phyloP scores from a whole-genome alignment of 2,888 invertebrate genomes.

The Conomelus anceps region DNA sequence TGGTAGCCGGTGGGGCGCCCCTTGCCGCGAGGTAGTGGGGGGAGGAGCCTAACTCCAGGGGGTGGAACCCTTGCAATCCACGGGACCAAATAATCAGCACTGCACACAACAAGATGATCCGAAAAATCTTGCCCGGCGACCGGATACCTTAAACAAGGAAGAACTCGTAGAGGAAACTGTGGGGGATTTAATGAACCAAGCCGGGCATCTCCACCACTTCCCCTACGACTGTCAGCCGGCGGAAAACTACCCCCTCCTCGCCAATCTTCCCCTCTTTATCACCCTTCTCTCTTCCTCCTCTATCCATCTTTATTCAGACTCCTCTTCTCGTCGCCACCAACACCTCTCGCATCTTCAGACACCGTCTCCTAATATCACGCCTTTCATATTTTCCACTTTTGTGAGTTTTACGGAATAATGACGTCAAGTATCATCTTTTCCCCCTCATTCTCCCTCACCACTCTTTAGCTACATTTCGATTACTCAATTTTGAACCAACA shows the following conservation, averaged over 20 bases:
- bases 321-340: background rate
- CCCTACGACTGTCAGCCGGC: background rate
- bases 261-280: background rate
- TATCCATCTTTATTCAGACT: background rate
- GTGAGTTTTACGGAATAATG: background rate
- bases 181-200: background rate
- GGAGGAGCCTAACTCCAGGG: background rate
- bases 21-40: background rate
- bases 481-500: background rate
- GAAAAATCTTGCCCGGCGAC: slow-evolving; percentile 25
- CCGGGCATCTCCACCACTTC: background rate
- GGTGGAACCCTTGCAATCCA: slow-evolving; percentile 11
- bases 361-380: slow-evolving; percentile 1
- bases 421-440: background rate
- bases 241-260: background rate
- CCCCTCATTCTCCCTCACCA: background rate
- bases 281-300: background rate
- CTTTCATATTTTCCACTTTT: slow-evolving; percentile 2
- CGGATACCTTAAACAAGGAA: slow-evolving; percentile 14
- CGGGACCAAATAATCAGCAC: slow-evolving; percentile 23
- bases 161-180: slow-evolving; percentile 6
- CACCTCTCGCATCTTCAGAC: background rate
- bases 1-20: background rate
- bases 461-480: background rate
- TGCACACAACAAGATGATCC: slow-evolving; percentile 24